Evolutionary conservation across 2,797 vertebrate species (phyloP).

Genomic region (Uromys caudimaculatus): DNA sequence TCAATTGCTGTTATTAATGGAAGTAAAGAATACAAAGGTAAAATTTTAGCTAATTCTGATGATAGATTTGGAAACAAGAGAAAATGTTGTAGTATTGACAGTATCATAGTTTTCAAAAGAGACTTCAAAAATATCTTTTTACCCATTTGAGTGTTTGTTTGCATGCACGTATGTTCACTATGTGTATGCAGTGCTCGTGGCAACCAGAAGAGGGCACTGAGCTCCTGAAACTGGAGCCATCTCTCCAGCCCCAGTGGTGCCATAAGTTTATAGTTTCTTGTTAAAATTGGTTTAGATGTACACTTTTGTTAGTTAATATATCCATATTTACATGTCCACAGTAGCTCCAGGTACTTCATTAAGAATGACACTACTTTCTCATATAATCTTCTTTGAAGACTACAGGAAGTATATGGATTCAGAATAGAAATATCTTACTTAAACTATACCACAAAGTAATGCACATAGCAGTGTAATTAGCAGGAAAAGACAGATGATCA

Average conservation of each 20-base stretch:
- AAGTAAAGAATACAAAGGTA: conserved; percentile 37
- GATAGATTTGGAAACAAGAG: background rate
- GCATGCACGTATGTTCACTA: too few relatives aligned
- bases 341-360: background rate
- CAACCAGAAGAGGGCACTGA: background rate
- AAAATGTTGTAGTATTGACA: background rate
- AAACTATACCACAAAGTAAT: background rate
- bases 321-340: background rate
- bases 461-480: conserved; percentile 38
- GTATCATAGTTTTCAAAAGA: background rate
- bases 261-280: background rate
- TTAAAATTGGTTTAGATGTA: background rate
- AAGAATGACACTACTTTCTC: background rate
- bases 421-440: background rate
- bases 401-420: background rate
- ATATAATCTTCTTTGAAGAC: background rate
- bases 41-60: conserved; percentile 17
- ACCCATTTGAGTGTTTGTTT: background rate
- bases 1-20: conserved; percentile 18
- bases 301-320: conserved; percentile 6
- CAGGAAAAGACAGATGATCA: conserved; percentile 45
- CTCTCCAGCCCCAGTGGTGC: background rate
- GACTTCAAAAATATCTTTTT: background rate
- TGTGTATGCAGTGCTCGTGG: background rate
- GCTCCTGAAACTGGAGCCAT: background rate